Conservation (phyloP, 1,140 invertebrate genomes). For the Hormaphis cornu region DNA sequence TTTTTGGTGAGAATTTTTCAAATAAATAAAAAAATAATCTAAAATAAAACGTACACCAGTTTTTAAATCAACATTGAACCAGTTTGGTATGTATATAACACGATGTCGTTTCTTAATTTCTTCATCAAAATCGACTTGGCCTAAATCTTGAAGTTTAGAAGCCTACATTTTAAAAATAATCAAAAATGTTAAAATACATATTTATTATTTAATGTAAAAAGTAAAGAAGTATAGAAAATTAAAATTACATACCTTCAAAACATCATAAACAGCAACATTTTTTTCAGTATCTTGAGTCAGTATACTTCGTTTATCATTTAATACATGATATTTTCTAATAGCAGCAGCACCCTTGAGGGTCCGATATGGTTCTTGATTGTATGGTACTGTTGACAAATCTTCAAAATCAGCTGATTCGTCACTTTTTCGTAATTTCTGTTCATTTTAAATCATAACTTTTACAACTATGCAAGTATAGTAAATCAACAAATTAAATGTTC, state of each 20-base stretch:
- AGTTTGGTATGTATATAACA: conserved; percentile 94
- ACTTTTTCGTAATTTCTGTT: conserved; percentile 46
- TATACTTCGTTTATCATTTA: conserved; percentile 95
- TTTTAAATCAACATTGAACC: conserved; percentile 99
- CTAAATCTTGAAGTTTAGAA: conserved; percentile 83
- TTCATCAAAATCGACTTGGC: conserved; percentile 85
- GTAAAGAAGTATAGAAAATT: background rate
- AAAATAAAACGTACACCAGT: conserved; percentile 76
- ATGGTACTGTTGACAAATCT: conserved; percentile 36
- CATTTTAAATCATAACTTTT: conserved; percentile 22
- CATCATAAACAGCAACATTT: conserved; percentile 93
- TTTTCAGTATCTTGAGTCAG: conserved; percentile 94
- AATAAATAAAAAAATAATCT: too few relatives aligned
- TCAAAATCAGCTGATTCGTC: conserved; percentile 41
- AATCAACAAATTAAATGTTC: too few relatives aligned
- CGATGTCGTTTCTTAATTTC: conserved; percentile 88
- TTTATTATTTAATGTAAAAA: conserved; percentile 21
- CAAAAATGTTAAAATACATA: conserved; percentile 10
- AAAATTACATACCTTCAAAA: conserved; percentile 60
- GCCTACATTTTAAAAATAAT: conserved; percentile 48
- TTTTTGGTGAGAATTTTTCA: too few relatives aligned
- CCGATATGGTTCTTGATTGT: conserved; percentile 44
- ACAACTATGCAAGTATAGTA: background rate
- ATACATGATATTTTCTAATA: conserved; percentile 81
- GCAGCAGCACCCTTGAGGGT: conserved; percentile 74